Evolutionary conservation across 2,797 vertebrate species (phyloP), one percentile per base, ranked within the genome.

Genomic region (Dromococcyx pavoninus): DNA sequence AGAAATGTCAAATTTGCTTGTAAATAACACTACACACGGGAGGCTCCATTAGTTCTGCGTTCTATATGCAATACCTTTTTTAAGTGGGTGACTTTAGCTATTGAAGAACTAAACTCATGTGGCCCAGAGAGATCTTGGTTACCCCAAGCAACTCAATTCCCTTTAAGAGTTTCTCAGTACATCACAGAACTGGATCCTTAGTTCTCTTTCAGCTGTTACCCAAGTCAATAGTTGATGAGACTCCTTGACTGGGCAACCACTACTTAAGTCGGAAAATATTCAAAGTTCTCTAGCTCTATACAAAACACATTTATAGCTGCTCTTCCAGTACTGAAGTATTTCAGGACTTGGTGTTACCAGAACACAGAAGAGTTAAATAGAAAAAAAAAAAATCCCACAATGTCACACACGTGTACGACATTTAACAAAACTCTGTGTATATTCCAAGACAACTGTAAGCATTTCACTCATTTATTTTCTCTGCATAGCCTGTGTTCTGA

Each of bases 1-100:
- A 93, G 88, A 92, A 78, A 91, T 67, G 50, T 72, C 88, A 95
- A 91, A 91, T 53, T 75, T 67, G n/a, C 66, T 88, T 81, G 79
- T 54, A 95, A 95, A 94, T 86, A 74, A 91, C 71, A 70, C 28
- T 51, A 48, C 83, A 37, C 84, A 89, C 33, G 51, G 64, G 56
- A 62, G 16, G 39, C 11, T 82, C 37, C 33, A 58, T 86, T 74
- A 84, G 11, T 46, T 77, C 61, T 72, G 35, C n/a, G 33, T 71
- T 70, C 35, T 75, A 10, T 28, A 37, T 5, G 8, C 35, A 12
- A 61, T 39, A n/a, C 28, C 28, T 69, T 65, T 25, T 62, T 77
- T 21, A 78, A 61, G 51, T 51, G 23, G 23, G 39, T 88, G 35
- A 85, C 33, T 75, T 85, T 2, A 58, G 30, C 27, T 57, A n/a